phyloP scores from a whole-genome alignment of 2,113 vertebrate genomes.

The Engraulis encrasicolus region DNA sequence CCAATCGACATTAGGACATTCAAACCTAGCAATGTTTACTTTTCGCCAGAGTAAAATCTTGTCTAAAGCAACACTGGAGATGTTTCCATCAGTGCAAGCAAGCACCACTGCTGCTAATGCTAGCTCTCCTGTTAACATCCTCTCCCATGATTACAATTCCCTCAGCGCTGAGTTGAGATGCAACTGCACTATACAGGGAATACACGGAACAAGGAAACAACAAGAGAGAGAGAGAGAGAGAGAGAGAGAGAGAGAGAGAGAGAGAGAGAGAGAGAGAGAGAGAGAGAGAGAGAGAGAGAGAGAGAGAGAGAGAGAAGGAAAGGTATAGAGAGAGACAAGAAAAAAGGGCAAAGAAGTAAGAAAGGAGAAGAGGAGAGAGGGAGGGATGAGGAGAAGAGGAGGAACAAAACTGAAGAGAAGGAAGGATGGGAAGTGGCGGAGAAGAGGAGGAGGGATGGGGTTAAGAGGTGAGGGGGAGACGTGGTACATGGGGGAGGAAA shows the following conservation, averaged over 20 bases:
- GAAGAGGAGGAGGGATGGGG: background rate
- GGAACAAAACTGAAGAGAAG: no score
- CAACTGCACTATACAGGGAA: background rate
- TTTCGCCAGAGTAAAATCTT: background rate
- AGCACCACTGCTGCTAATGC: background rate
- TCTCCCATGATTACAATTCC: background rate
- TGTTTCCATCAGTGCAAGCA: background rate
- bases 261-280: background rate
- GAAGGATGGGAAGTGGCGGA: background rate
- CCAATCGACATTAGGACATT: background rate
- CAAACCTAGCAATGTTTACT: background rate
- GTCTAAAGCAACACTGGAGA: background rate
- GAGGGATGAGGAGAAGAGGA: background rate
- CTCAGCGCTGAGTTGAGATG: background rate
- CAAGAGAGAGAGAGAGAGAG: slow-evolving; percentile 5
- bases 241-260: background rate
- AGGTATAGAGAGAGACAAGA: background rate
- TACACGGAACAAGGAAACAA: no score
- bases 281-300: background rate
- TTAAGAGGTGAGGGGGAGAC: no score
- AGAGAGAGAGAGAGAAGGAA: background rate
- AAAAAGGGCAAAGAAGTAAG: background rate
- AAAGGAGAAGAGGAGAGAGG: background rate
- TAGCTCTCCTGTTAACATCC: background rate
- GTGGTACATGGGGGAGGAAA: no score